A percentile compares a stretch with the other conserved stretches of the same genome.
Conservation (phyloP, 2,888 invertebrate genomes). For the Neoitamus cyanurus region DNA sequence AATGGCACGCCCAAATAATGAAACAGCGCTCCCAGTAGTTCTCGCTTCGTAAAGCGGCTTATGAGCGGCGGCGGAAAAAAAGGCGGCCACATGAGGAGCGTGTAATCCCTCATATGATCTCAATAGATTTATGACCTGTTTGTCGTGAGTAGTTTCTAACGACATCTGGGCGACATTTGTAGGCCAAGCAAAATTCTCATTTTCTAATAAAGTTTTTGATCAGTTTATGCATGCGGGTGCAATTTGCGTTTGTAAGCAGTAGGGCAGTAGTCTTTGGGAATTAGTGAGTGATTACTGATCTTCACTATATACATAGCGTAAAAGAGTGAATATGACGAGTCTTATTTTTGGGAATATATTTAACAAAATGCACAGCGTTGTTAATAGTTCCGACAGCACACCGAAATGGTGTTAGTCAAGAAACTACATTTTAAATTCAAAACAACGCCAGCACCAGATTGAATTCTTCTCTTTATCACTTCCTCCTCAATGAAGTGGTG, state of each 20-base stretch:
- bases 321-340: too few relatives aligned
- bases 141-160: neutral
- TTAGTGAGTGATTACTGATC: neutral
- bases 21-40: conserved; percentile 14
- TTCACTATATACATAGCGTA: too few relatives aligned
- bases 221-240: neutral
- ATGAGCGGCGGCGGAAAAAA: neutral
- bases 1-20: conserved; percentile 42
- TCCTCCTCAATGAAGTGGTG: neutral
- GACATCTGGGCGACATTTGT: conserved; percentile 36
- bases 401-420: too few relatives aligned
- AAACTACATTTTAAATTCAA: neutral
- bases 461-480: neutral
- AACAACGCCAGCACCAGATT: neutral
- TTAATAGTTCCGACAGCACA: too few relatives aligned
- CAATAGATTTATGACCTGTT: conserved; percentile 32
- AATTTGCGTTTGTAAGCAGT: neutral
- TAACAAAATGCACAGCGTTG: too few relatives aligned
- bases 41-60: neutral
- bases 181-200: neutral
- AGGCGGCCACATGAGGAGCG: neutral
- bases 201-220: conserved; percentile 25
- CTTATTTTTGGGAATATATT: too few relatives aligned
- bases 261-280: neutral
- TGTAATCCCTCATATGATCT: conserved; percentile 29